Base-by-base conservation (phyloP, 2,888 invertebrate species). In the Pteria penguin region DNA sequence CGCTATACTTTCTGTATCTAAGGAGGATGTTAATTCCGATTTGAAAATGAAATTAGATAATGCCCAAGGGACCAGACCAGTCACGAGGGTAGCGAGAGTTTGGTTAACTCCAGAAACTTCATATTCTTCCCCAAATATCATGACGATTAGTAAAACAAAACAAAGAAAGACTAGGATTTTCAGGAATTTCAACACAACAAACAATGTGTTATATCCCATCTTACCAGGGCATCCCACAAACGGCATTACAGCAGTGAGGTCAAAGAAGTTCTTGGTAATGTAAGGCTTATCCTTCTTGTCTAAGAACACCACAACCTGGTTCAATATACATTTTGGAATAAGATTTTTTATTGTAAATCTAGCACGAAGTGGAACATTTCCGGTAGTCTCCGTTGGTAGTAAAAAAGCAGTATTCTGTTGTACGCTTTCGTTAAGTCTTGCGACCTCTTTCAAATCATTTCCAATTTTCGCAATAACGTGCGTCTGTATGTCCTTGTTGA, bases 351-450 rank as follows among this genome's bases (percentile, higher is more conserved):
- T 14, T 45, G 45, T 14, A 8, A 8, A 45, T 45, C 18, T 45
- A 8, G 11, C 8, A 45, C 45, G 18, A 45, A 14, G 8, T 45
- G 45, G 45, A 18, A 45, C 45, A 14, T 45, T n/a, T n/a, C n/a
- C n/a, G n/a, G 22, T 8, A 31, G 11, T 61, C 22, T 29, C 18
- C 22, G 61, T 31, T 2, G 8, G 11, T 18, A 45, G 45, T 8
- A 45, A 26, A 70, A 90, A 88, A 0, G 87, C 89, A 0, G 83
- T 85, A 75, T 89, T 88, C 65, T 57, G 4, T 72, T 68, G 8
- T 60, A 55, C 90, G 79, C 90, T 88, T 32, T 89, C 63, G 0
- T 89, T 88, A 74, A 90, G 87, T 4, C 89, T 86, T n/a, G 75
- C 14, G 45, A 11, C 5, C 45, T 36, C 45, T 36, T 5, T 5